phyloP scores from a whole-genome alignment of 2,113 vertebrate species.

The Platanista minor region DNA sequence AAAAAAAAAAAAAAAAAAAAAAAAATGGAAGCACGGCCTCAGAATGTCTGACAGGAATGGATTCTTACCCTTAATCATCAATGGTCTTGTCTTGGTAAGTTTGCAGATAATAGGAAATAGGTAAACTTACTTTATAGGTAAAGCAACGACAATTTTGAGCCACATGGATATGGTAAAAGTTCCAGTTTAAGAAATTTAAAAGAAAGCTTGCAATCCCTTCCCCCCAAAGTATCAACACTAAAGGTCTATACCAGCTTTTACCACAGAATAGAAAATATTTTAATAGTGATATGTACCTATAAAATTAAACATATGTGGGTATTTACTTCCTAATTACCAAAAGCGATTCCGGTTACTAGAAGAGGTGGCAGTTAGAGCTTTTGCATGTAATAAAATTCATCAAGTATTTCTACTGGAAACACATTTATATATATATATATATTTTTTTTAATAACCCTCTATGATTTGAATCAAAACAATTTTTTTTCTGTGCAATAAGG shows the following conservation, averaged over 20 bases:
- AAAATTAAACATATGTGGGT: neutral
- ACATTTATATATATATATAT: neutral
- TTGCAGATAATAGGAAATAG: neutral
- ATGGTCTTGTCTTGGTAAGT: neutral
- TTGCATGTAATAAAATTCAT: neutral
- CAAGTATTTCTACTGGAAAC: neutral
- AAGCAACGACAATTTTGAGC: neutral
- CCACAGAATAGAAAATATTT: neutral
- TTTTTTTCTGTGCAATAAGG: neutral
- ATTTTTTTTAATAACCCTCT: neutral
- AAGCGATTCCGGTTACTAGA: neutral
- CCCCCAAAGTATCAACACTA: neutral
- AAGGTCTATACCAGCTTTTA: neutral
- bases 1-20: too few species aligned
- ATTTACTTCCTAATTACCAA: conserved; percentile 2
- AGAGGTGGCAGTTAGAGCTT: neutral
- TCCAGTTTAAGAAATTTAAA: neutral
- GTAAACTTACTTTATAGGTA: neutral
- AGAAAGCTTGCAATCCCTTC: neutral
- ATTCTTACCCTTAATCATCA: neutral
- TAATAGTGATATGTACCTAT: neutral
- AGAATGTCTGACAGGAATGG: neutral
- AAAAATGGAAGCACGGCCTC: neutral
- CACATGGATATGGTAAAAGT: neutral
- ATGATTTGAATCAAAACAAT: neutral